Conservation (phyloP, 2,797 vertebrate genomes). For the Tenualosa thibaudeaui region DNA sequence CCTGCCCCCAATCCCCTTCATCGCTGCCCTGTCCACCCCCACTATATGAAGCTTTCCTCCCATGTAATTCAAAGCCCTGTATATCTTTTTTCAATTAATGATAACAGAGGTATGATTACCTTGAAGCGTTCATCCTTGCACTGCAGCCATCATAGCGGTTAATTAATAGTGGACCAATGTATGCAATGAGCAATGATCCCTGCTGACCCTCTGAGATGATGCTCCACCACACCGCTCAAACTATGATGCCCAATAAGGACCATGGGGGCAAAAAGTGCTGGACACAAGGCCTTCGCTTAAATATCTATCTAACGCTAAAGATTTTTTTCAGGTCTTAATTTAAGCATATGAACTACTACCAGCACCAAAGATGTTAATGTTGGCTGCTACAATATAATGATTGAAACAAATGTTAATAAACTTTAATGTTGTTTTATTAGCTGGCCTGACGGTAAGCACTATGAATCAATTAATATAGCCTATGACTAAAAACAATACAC, state of each 20-base stretch:
- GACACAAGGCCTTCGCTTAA: too few relatives aligned
- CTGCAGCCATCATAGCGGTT: neutral
- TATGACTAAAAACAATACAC: too few relatives aligned
- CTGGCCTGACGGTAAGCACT: too few relatives aligned
- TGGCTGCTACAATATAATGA: too few relatives aligned
- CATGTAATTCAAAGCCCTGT: neutral
- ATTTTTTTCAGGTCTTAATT: neutral
- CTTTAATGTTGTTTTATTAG: too few relatives aligned
- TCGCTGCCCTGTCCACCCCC: neutral
- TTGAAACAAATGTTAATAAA: too few relatives aligned
- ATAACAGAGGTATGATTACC: slow-evolving; percentile 11
- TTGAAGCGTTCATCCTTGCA: neutral
- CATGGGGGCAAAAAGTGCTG: neutral
- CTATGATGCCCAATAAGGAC: neutral
- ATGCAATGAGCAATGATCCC: neutral
- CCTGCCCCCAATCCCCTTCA: neutral
- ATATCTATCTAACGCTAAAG: neutral
- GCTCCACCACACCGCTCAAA: neutral
- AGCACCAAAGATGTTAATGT: too few relatives aligned
- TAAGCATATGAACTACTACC: too few relatives aligned
- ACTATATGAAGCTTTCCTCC: neutral
- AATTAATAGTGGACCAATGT: neutral
- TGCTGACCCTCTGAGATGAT: neutral
- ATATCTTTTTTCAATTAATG: slow-evolving; percentile 9
- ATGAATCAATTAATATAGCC: too few relatives aligned